Percentiles rank a stretch among this genome's conserved stretches.
These are phyloP conservation scores for Xiphophorus birchmanni DNA, from an alignment of 2,797 vertebrate genomes.

Conservation along the genomic window DNA sequence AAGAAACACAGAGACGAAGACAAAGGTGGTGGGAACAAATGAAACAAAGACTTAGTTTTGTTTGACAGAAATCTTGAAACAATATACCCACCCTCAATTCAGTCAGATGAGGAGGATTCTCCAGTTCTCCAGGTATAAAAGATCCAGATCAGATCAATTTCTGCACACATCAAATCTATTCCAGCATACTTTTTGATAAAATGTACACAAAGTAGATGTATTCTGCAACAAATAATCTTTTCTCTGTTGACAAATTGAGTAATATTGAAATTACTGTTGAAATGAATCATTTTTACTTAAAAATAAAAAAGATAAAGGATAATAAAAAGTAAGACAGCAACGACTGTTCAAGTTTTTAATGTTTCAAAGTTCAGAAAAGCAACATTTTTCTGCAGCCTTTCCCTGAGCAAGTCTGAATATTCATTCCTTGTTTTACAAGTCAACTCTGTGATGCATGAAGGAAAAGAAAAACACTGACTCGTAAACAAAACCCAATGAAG, in stretches of 20 bases:
- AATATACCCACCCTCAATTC: neutral
- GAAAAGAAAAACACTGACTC: neutral
- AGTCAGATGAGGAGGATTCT: too few relatives aligned
- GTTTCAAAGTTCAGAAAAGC: neutral
- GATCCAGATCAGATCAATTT: neutral
- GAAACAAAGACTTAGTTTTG: neutral
- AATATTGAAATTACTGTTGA: neutral
- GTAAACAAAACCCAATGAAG: neutral
- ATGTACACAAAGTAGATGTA: neutral
- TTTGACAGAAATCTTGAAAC: neutral
- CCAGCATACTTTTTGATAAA: neutral
- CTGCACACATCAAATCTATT: neutral
- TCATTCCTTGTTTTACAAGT: neutral
- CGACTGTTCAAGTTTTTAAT: neutral
- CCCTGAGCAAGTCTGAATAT: neutral
- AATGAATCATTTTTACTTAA: neutral
- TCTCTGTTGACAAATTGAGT: neutral
- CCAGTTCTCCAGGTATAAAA: neutral
- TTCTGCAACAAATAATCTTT: neutral
- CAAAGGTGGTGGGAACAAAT: neutral
- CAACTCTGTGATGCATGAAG: neutral
- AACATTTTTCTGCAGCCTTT: neutral
- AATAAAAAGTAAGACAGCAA: neutral
- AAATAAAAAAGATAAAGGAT: neutral
- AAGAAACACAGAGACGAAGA: neutral